Percentiles rank a stretch among this genome's conserved stretches.
These are phyloP conservation scores for Sycophaga agraensis DNA, from an alignment of 1,140 invertebrate genomes.

Conservation along the genomic window DNA sequence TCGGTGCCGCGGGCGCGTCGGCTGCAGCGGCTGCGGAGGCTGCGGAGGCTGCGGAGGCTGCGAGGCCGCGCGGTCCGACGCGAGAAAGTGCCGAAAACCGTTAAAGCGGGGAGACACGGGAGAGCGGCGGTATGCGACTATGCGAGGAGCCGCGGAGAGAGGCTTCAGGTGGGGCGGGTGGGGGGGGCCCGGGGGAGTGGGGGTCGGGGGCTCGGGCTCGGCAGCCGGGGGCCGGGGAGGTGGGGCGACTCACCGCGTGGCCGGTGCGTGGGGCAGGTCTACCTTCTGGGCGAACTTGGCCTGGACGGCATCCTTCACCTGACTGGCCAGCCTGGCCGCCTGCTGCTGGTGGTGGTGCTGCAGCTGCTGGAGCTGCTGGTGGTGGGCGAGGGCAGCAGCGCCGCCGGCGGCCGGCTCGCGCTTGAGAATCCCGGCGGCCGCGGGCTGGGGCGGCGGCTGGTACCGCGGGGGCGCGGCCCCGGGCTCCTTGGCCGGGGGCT, in stretches of 20 bases:
- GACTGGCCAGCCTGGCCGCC: conserved; percentile 23
- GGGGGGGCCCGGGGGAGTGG: not conserved
- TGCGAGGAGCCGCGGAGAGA: not conserved
- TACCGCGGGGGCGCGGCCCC: conserved; percentile 62
- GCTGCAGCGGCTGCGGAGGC: too few relatives aligned
- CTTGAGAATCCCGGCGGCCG: conserved; percentile 60
- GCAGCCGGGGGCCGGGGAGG: too few relatives aligned
- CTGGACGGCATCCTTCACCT: conserved; percentile 49
- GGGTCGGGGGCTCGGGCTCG: too few relatives aligned
- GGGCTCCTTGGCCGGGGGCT: conserved; percentile 34
- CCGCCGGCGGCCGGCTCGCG: conserved; percentile 39
- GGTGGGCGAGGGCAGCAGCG: conserved; percentile 34
- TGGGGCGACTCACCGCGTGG: conserved; percentile 3
- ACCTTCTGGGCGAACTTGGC: conserved; percentile 47
- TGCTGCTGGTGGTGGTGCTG: conserved; percentile 26
- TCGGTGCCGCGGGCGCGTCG: too few relatives aligned
- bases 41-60: too few relatives aligned
- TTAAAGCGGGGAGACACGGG: not conserved
- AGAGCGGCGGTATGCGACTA: not conserved
- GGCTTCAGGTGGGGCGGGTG: not conserved
- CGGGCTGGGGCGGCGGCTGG: conserved; percentile 67
- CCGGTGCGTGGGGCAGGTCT: conserved; percentile 37
- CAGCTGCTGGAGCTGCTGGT: conserved; percentile 38
- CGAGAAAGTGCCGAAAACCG: not conserved
- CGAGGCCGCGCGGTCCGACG: not conserved